Base-by-base conservation (phyloP, 1,140 invertebrate genomes). In the Melipona quadrifasciata region DNA sequence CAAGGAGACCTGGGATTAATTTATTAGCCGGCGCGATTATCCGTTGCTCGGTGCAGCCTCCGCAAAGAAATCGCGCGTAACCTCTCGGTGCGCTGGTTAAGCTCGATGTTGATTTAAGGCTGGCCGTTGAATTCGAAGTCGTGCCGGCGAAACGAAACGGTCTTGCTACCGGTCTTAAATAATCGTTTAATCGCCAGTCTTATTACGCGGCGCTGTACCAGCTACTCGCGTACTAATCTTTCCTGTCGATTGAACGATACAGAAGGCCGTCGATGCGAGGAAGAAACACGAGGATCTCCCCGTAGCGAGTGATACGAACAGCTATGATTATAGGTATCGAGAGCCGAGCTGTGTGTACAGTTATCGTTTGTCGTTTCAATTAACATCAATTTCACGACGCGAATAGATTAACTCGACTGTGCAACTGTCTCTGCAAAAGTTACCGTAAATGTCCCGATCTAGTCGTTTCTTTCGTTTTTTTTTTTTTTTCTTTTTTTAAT, bases 21-120 rank as follows among this genome's bases (percentile, higher is more conserved):
- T 92, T 91, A 92, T 90, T 89, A 91, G 89, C 87, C 90, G 79
- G 86, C 82, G 91, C 89, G 91, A 92, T 93, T 93, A 92, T 92
- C 88, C 79, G 84, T 91, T 90, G 82, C 87, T 88, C 87, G 90
- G 91, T 88, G 86, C 71, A 65, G 39, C 61, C 81, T 80, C 31
- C 70, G 58, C 24, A n/a, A n/a, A 75, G 84, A 78, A 87, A 90
- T 81, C 84, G 57, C 58, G 80, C 76, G 65, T 87, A 47, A 75
- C 79, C 86, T 68, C 53, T 72, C 72, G 61, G 39, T 57, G 27
- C 47, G 39, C 39, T 47, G 39, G 39, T 39, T 31, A 65, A 85
- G 64, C 53, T 64, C 68, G 58, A 81, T 74, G 87, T 86, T 86
- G 87, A 84, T 84, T 89, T 78, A 83, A 89, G 61, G 34, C 77